Evolutionary conservation across 2,888 invertebrate genomes (phyloP).

Genomic region (Tribolium freemani): DNA sequence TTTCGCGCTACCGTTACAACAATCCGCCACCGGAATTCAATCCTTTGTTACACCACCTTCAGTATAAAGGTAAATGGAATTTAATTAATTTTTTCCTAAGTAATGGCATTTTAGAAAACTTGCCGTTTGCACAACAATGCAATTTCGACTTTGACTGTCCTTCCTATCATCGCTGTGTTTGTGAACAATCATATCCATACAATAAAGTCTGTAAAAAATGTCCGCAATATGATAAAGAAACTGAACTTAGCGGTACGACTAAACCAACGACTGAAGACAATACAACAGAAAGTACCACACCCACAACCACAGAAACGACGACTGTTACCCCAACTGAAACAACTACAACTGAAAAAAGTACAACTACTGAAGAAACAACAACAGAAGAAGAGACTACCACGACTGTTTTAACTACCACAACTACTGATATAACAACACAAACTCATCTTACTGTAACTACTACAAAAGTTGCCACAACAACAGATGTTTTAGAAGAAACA

Average conservation of each 20-base stretch:
- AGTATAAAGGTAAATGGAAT: neutral
- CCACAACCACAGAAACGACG: neutral
- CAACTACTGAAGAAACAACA: neutral
- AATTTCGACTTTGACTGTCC: slow-evolving; percentile 57
- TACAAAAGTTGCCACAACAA: too few species aligned
- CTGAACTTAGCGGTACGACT: neutral
- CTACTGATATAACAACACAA: neutral
- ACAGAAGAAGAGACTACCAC: neutral
- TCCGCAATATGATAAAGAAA: neutral
- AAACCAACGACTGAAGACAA: neutral
- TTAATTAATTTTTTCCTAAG: neutral
- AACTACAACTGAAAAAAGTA: neutral
- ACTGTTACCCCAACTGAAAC: neutral
- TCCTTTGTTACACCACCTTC: neutral
- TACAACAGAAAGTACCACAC: neutral
- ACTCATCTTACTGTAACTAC: neutral
- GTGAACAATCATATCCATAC: neutral
- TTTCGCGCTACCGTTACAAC: neutral
- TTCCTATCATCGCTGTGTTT: neutral
- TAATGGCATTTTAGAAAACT: neutral
- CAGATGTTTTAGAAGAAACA: too few species aligned
- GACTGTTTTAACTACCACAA: neutral
- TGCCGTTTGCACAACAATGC: slow-evolving; percentile 60
- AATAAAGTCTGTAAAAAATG: neutral
- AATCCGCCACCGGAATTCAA: neutral